phyloP scores from a whole-genome alignment of 2,888 invertebrate genomes.

The Meta bourneti region DNA sequence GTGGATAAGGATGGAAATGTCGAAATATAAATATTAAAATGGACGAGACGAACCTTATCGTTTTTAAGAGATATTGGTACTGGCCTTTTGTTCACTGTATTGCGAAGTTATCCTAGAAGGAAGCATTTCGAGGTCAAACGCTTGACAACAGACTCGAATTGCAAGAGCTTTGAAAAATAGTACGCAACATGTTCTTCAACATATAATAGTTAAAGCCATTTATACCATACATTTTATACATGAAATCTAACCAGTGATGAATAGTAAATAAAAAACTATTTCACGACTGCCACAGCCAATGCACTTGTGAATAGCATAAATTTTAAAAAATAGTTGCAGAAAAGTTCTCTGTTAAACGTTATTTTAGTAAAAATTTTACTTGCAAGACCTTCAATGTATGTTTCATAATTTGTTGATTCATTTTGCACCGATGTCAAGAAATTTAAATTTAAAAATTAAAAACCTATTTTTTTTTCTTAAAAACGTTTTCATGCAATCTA shows the following conservation, averaged over 20 bases:
- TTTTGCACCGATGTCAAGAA: too few relatives aligned
- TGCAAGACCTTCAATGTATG: too few relatives aligned
- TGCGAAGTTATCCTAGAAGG: conserved; percentile 30
- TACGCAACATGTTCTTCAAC: background rate
- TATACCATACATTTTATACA: conserved; percentile 6
- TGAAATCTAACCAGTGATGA: background rate
- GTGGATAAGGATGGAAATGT: conserved; percentile 14
- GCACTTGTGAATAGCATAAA: too few relatives aligned
- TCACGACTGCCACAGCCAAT: too few relatives aligned
- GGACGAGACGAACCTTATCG: conserved; percentile 6
- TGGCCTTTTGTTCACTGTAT: background rate
- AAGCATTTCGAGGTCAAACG: conserved; percentile 47
- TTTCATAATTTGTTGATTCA: too few relatives aligned
- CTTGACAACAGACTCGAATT: conserved; percentile 9
- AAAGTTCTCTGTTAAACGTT: too few relatives aligned
- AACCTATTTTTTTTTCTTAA: too few relatives aligned
- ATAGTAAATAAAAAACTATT: too few relatives aligned
- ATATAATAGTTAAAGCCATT: background rate
- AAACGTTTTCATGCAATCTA: too few relatives aligned
- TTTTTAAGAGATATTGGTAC: conserved; percentile 6
- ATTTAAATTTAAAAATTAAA: too few relatives aligned
- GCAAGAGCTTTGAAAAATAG: background rate
- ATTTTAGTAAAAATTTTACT: too few relatives aligned
- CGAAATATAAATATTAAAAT: conserved; percentile 29
- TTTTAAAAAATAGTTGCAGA: too few relatives aligned